Base-by-base conservation (phyloP, 2,888 invertebrate genomes). In the Scrobipalpa atriplicella region DNA sequence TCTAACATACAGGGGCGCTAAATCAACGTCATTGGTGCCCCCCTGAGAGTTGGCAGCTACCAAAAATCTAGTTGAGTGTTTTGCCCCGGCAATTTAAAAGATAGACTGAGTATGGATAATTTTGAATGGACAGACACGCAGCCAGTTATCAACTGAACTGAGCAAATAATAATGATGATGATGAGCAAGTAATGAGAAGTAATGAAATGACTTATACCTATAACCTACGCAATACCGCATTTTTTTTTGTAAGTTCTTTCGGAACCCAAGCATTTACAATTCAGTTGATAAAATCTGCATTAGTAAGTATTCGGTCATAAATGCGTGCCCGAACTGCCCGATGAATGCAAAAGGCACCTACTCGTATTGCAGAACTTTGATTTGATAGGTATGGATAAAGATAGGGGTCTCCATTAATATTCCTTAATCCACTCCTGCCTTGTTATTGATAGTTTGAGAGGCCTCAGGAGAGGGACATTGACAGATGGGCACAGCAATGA, bases 401-500 rank as follows among this genome's bases (percentile, higher is more conserved):
- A 3, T 29, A 5, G 29, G 5, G 29, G 29, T 29, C 51, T 3
- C 9, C 21, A 52, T 52, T 18, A 52, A 52, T 13, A 21, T 56
- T 21, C 54, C 54, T 56, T 63, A 58, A 10, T 62, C 62, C 29
- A 47, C 7, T 13, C 47, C 47, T 29, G 29, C 0, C 47, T 8
- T 19, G 29, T 61, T 63, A 63, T 67, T 64, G 67, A 67, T 64
- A 67, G 64, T 67, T 67, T 62, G 16, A 64, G 51, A 19, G 61
- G 38, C 11, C 19, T 18, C 54, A 13, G 21, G 21, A 58, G 43
- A 51, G 64, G 61, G 64, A 67, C 67, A 62, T 47, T 61, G 64
- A 67, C 67, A 67, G 67, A 67, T 67, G 67, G 67, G 8, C 41
- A 13, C 58, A 21, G 58, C 64, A 67, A 52, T 21, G 64, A 62